Base-by-base conservation (phyloP, 2,797 vertebrate species). In the Dryobates pubescens region DNA sequence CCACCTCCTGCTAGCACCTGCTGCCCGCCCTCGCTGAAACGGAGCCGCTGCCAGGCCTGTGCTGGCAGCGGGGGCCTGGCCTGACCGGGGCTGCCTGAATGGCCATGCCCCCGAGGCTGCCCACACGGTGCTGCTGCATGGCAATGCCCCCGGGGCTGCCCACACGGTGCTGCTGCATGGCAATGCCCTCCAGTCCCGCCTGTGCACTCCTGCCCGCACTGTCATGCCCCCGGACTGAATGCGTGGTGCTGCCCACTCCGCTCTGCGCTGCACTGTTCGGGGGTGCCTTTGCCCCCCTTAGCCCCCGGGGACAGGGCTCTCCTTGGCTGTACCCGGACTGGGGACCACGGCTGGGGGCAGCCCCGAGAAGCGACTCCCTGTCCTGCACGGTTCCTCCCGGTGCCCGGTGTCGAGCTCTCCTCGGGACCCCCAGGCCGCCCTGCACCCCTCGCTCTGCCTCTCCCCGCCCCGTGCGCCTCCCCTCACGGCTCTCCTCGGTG, bases 1-100 rank as follows among this genome's bases (percentile, higher is more conserved):
- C 90, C 92, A 85, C 88, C 19, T 3, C 79, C 79, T 7, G 47
- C 68, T 29, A 15, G 92, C 94, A 95, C 92, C 88, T 94, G 92
- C 92, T 89, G 94, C 85, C 63, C 41, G 9, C 13, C 32, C 73
- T 9, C 10, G 59, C 75, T n/a, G 22, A 5, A 13, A 38, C 6
- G 27, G 49, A 9, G 71, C 54, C 6, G 26, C 77, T 74, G 91
- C 86, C 82, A 51, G 94, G 14, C 63, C 82, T 7, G 70, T 3
- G 76, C 9, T 84, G 88, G 88, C 80, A 69, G 65, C 3, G n/a
- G 4, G 78, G 82, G 45, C 4, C 10, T 63, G 45, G 43, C 43
- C 36, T 1, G 22, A 32, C 17, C 5, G 29, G 22, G 14, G 54
- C 53, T 56, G 49, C 36, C 36, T 1, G 22, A 16, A 0, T 3